Evolutionary conservation across 2,888 invertebrate species (phyloP).

Genomic region (Lomographa bimaculata): DNA sequence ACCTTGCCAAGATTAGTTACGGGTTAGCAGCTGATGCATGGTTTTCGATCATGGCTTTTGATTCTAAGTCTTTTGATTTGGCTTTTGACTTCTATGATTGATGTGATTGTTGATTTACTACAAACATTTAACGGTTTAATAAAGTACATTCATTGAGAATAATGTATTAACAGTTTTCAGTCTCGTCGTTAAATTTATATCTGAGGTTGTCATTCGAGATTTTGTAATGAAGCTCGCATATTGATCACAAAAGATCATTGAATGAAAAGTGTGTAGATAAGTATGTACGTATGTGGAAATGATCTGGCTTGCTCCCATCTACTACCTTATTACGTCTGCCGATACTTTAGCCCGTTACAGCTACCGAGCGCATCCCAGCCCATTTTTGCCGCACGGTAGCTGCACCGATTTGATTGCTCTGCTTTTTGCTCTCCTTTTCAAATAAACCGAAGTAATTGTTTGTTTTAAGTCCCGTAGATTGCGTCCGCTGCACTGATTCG

Average conservation of each 20-base stretch:
- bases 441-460: slow-evolving; percentile 82
- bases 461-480: slow-evolving; percentile 79
- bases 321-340: slow-evolving; percentile 66
- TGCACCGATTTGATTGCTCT: slow-evolving; percentile 78
- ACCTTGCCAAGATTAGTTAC: slow-evolving; percentile 75
- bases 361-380: slow-evolving; percentile 56
- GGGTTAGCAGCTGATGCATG: slow-evolving; percentile 61
- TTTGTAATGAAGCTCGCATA: slow-evolving; percentile 2
- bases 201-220: no score
- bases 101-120: slow-evolving; percentile 30
- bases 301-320: slow-evolving; percentile 47
- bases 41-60: slow-evolving; percentile 47
- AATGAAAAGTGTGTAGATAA: slow-evolving; percentile 38
- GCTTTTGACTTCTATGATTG: slow-evolving; percentile 46
- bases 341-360: slow-evolving; percentile 54
- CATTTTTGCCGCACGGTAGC: slow-evolving; percentile 76
- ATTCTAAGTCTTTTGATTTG: slow-evolving; percentile 37
- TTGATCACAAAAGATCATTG: slow-evolving; percentile 30
- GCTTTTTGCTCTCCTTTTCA: slow-evolving; percentile 77
- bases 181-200: slow-evolving; percentile 1
- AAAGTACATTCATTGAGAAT: no score
- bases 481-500: slow-evolving; percentile 74
- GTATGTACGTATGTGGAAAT: slow-evolving; percentile 26
- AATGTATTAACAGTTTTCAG: no score
- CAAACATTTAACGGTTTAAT: neutral